phyloP scores from a whole-genome alignment of 2,888 invertebrate species.

The Eristalinus sepulchralis region DNA sequence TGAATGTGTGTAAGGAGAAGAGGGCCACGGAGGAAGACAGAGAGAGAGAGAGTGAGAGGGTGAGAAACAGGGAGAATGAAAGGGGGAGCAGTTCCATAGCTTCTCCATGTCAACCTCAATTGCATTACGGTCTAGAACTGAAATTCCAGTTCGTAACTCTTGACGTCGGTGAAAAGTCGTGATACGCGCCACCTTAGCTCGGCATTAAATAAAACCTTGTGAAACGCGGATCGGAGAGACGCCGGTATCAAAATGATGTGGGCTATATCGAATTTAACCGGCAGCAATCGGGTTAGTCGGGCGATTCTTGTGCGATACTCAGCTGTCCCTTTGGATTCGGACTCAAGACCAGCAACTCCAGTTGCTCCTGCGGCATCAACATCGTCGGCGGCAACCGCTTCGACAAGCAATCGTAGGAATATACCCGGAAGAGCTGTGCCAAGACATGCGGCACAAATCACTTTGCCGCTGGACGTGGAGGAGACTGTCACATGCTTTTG shows the following conservation, averaged over 20 bases:
- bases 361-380: conserved; percentile 70
- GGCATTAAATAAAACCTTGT: not conserved
- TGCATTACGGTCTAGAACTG: conserved; percentile 33
- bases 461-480: conserved; percentile 85
- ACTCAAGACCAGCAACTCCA: conserved; percentile 76
- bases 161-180: conserved; percentile 51
- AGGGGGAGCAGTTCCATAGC: conserved; percentile 37
- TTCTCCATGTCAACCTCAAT: conserved; percentile 52
- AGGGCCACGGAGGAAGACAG: not conserved
- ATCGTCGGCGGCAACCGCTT: conserved; percentile 13
- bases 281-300: conserved; percentile 80
- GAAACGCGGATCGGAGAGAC: not conserved
- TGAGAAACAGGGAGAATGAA: not conserved
- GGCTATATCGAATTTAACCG: conserved; percentile 80
- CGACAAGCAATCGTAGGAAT: conserved; percentile 72
- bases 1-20: not conserved
- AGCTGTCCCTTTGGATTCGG: conserved; percentile 78
- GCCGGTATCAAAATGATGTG: conserved; percentile 77
- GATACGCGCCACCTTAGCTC: not conserved
- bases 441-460: conserved; percentile 76
- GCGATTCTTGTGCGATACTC: conserved; percentile 80
- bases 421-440: conserved; percentile 76
- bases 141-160: conserved; percentile 40
- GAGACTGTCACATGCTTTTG: conserved; percentile 90
- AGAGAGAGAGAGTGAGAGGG: not conserved